Evolutionary conservation across 53 echinoderm and acorn worm species (phyloP), one percentile per base, ranked within the genome.

Genomic region (Patiria pectinifera): DNA sequence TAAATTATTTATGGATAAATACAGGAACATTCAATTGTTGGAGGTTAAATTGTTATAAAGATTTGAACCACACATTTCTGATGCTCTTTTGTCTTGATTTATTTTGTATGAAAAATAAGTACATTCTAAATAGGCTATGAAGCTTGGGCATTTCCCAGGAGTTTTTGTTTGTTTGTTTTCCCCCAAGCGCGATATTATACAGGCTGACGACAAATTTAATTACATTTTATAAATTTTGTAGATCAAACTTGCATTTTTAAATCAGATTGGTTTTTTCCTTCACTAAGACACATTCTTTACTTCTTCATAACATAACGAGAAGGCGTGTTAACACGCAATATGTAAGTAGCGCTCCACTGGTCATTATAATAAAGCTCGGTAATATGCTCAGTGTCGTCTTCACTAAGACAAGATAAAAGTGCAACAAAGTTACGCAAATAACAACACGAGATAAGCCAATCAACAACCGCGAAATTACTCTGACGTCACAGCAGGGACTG

Each of bases 381-480:
- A 16, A 74, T 74, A 22, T 23, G 4, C n/a, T n/a, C 74, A 10
- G 6, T 77, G 59, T 59, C 43, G 14, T 78, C 61, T 80, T 90
- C 69, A 45, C 70, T 14, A n/a, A 70, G 53, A 80, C 66, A 81
- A 80, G 80, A 90, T 80, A 63, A 66, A 80, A 80, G 81, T 81
- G 15, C 9, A 62, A 48, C 70, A 81, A 90, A 90, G 81, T 90
- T 81, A 81, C 47, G 63, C 80, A 45, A 90, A 90, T 80, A 70
- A 90, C 19, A 90, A 69, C 90, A 66, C 69, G 87, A 76, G 90
- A 90, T 81, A 90, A 90, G 80, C 90, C 90, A 90, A 90, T 90
- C 90, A 90, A 90, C 90, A 90, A 81, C 72, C 90, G 90, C 81
- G 90, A 90, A 90, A 90, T 90, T 80, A 90, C 90, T 90, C 90